Base-by-base conservation (phyloP, 1,140 invertebrate genomes). In the Ladona fulva region DNA sequence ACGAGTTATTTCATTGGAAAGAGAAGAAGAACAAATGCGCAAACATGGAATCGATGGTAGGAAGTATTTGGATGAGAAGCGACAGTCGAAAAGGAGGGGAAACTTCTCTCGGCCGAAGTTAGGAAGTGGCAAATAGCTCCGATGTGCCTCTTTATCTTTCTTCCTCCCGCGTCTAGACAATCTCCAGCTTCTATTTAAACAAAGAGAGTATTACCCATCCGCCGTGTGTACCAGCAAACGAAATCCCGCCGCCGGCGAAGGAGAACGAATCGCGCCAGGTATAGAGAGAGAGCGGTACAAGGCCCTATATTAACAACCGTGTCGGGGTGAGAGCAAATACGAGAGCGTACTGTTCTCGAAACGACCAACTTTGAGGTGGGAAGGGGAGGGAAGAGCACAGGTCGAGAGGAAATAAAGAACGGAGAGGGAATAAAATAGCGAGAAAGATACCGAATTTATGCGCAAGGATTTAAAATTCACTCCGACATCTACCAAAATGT, bases 221-320 rank as follows among this genome's bases (percentile, higher is more conserved):
- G 12, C n/a, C n/a, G 16, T 66, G 52, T 66, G 52, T 66, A 66
- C 52, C 52, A 66, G 3, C 52, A 22, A 12, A 22, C 52, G 52
- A 22, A n/a, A 52, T 52, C 10, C 10, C 10, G 52, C 52, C 52
- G 3, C 12, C 12, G n/a, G 52, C 52, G 3, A 12, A 66, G 52
- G 52, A 8, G n/a, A 66, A 66, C 44, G 44, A 52, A 52, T 52
- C 44, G 19, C 10, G 10, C 12, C 52, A 66, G 52, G 52, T 66
- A 66, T 16, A 66, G 52, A 12, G 52, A 66, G 52, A 12, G 52
- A 6, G 44, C 19, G 44, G 52, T 6, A 66, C 52, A 66, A 66
- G 52, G 52, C 52, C 52, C 52, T 66, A 66, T 66, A 66, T 66
- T 66, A 66, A 66, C 52, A 66, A 66, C 52, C 52, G 52, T 66